Base-by-base conservation (phyloP, 2,113 vertebrate species). In the Myxocyprinus asiaticus region DNA sequence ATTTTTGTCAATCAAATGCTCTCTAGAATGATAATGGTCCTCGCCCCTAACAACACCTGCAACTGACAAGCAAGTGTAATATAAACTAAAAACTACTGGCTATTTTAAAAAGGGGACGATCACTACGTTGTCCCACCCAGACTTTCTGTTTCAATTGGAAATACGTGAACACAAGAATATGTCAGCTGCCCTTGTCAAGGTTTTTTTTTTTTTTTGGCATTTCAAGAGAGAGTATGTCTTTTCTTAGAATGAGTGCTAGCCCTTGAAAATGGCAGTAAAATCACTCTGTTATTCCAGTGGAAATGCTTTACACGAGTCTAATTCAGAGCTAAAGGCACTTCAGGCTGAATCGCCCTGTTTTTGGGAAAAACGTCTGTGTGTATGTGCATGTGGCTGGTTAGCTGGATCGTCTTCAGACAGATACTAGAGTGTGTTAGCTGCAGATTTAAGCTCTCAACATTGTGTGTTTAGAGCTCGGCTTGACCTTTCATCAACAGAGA, bases 401-500 rank as follows among this genome's bases (percentile, higher is more conserved):
- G 33, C 44, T 58, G 56, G 42, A 58, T 58, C 11, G 10, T 10
- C 14, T 44, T 72, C 69, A 59, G 55, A 42, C 43, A 59, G 14
- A 56, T 70, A 56, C 11, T 5, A 45, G 42, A 8, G 55, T 10
- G 51, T 71, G 48, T 17, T 59, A 72, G 15, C 55, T 17, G 9
- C 43, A 17, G 44, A 78, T 71, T 67, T 75, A 70, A 67, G 58
- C 58, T 67, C 76, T 67, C 67, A 47, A 50, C 43, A 77, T 43
- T 65, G 85, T 82, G 82, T 83, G 87, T 85, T 81, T 67, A 81
- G 72, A 64, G 50, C 42, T 53, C 44, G 44, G 53, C 65, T 83
- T 82, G 84, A 83, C 88, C 83, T 78, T 70, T 77, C 72, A 69
- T 87, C 86, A 87, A 84, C 12, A 44, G 89, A 88, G 90, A 88